These are phyloP conservation scores for Hylaeus volcanicus DNA, from an alignment of 1,140 invertebrate genomes.

Conservation along the genomic window DNA sequence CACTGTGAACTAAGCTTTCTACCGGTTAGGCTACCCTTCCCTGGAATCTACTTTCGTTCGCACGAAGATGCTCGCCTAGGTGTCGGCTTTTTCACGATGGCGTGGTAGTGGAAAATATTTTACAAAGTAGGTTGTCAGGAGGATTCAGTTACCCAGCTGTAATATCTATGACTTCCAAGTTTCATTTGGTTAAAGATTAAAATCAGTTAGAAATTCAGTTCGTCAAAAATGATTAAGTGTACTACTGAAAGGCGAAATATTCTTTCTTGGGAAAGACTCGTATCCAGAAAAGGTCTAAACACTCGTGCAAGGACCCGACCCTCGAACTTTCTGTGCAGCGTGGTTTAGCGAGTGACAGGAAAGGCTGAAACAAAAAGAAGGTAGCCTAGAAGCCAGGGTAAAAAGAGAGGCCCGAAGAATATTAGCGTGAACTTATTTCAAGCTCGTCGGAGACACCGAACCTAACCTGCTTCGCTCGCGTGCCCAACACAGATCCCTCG, in stretches of 20 bases:
- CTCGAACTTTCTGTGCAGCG: constrained; percentile 8
- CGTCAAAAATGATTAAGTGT: no score
- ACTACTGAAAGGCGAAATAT: no score
- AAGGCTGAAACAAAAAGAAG: background rate
- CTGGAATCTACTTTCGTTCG: constrained; percentile 32
- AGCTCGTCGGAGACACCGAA: constrained; percentile 33
- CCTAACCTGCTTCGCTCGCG: constrained; percentile 23
- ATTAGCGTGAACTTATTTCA: constrained; percentile 47
- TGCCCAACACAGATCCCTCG: constrained; percentile 7
- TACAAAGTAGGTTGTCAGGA: no score
- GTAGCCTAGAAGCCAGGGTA: background rate
- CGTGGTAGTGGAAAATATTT: background rate
- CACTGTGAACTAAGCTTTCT: constrained; percentile 78
- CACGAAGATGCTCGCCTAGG: constrained; percentile 28
- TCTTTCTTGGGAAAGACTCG: no score
- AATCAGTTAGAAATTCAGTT: no score
- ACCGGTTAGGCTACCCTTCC: constrained; percentile 40
- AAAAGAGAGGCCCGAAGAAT: constrained; percentile 39
- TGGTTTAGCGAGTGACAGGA: constrained; percentile 28
- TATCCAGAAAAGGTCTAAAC: no score
- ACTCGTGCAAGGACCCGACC: background rate
- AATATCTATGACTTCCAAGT: no score
- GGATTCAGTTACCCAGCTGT: no score
- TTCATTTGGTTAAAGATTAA: no score
- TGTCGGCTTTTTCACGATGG: constrained; percentile 28